Conservation (phyloP, 2,797 vertebrate genomes). For the Monodelphis domestica region DNA sequence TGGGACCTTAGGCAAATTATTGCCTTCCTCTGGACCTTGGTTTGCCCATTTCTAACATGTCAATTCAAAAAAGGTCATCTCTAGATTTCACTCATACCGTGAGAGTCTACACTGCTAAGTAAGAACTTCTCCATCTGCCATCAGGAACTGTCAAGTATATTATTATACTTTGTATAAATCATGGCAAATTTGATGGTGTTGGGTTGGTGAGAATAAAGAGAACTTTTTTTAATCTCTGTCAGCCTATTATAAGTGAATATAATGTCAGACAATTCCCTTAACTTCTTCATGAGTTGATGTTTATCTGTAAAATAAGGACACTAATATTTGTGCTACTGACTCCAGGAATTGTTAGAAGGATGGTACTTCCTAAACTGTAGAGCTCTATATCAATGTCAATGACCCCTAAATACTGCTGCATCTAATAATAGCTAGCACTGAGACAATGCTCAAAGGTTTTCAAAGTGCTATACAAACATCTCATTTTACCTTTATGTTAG, state of each 20-base stretch:
- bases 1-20: not conserved
- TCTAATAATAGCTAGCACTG: not conserved
- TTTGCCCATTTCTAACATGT: not conserved
- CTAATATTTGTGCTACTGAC: not conserved
- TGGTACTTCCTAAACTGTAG: not conserved
- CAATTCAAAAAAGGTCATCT: not conserved
- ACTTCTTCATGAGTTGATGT: not conserved
- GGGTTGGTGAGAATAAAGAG: not conserved
- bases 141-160: not conserved
- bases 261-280: not conserved
- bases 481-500: not conserved
- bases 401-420: not conserved
- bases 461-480: not conserved
- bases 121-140: not conserved
- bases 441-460: not conserved
- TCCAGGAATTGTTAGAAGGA: not conserved
- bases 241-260: not conserved
- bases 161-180: not conserved
- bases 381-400: not conserved
- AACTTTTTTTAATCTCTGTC: not conserved
- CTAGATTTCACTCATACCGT: not conserved
- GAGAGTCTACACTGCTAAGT: conserved; percentile 11
- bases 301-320: not conserved
- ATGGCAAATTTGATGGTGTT: not conserved
- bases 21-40: conserved; percentile 1